Percentiles rank a stretch among this genome's conserved stretches.
These are phyloP conservation scores for Spatulosminthurus flaviceps DNA, from an alignment of 2,888 invertebrate species.

Conservation along the genomic window DNA sequence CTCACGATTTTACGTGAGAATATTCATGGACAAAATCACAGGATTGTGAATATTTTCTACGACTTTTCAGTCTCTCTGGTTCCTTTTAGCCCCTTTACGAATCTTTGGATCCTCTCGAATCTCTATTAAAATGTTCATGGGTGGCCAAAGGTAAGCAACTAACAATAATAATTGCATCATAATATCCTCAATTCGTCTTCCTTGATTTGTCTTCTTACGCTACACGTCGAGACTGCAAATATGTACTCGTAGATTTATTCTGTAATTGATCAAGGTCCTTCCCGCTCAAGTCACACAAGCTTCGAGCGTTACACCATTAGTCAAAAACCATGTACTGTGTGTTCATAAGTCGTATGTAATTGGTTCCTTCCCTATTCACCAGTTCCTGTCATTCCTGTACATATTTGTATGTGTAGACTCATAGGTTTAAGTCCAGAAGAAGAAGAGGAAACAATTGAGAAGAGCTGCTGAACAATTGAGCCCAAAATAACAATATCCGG, in stretches of 20 bases:
- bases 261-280: conserved; percentile 44
- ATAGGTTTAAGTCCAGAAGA: too few relatives aligned
- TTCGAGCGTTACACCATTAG: neutral
- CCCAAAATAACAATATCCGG: neutral
- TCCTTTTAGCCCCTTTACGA: neutral
- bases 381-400: neutral
- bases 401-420: too few relatives aligned
- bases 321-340: neutral
- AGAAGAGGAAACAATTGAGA: too few relatives aligned
- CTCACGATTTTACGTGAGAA: conserved; percentile 48
- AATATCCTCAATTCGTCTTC: conserved; percentile 41
- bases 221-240: neutral
- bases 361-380: neutral
- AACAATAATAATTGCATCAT: conserved; percentile 41
- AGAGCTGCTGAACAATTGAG: too few relatives aligned
- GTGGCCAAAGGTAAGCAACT: conserved; percentile 34
- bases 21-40: conserved; percentile 44
- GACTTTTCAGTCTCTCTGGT: conserved; percentile 20
- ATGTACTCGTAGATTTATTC: neutral
- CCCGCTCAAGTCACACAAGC: conserved; percentile 22
- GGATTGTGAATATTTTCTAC: conserved; percentile 42
- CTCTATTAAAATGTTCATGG: conserved; percentile 33
- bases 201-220: conserved; percentile 39
- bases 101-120: conserved; percentile 12
- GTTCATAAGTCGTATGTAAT: too few relatives aligned